Percentiles rank a stretch among this genome's conserved stretches.
Evolutionary conservation across 2,888 invertebrate genomes (phyloP).

Genomic region (Torymus texanus): DNA sequence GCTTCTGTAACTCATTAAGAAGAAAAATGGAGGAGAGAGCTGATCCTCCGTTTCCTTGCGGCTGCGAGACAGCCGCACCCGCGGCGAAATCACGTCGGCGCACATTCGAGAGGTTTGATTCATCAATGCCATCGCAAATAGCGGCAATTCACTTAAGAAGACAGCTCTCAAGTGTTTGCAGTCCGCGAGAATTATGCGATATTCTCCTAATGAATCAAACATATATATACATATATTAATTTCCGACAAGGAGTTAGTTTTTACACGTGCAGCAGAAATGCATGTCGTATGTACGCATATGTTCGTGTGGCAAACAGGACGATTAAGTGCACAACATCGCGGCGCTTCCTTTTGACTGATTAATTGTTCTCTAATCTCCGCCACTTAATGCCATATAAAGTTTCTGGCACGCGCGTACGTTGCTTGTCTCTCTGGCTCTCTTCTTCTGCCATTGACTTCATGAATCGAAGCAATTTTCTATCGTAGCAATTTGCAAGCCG

Average conservation of each 20-base stretch:
- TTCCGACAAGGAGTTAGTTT: background rate
- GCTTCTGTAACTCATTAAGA: slow-evolving; percentile 8
- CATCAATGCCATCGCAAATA: slow-evolving; percentile 44
- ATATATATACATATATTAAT: slow-evolving; percentile 17
- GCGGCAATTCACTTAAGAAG: slow-evolving; percentile 49
- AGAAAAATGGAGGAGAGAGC: slow-evolving; percentile 6
- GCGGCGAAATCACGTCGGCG: slow-evolving; percentile 23
- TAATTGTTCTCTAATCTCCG: slow-evolving; percentile 45
- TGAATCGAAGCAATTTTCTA: slow-evolving; percentile 30
- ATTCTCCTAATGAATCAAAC: slow-evolving; percentile 40
- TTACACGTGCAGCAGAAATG: background rate
- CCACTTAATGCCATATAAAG: slow-evolving; percentile 36
- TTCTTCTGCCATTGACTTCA: background rate
- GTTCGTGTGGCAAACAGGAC: slow-evolving; percentile 33
- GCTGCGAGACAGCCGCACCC: background rate
- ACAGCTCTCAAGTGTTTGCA: slow-evolving; percentile 7
- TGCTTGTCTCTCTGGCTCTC: too few species aligned
- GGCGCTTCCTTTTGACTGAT: slow-evolving; percentile 42
- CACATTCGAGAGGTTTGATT: slow-evolving; percentile 38
- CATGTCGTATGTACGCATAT: background rate
- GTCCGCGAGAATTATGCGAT: slow-evolving; percentile 19
- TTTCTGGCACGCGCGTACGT: background rate
- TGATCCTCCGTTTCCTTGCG: background rate
- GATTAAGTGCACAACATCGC: slow-evolving; percentile 18
- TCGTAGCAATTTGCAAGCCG: background rate